phyloP scores from a whole-genome alignment of 1,140 invertebrate species.

The Spodoptera frugiperda region DNA sequence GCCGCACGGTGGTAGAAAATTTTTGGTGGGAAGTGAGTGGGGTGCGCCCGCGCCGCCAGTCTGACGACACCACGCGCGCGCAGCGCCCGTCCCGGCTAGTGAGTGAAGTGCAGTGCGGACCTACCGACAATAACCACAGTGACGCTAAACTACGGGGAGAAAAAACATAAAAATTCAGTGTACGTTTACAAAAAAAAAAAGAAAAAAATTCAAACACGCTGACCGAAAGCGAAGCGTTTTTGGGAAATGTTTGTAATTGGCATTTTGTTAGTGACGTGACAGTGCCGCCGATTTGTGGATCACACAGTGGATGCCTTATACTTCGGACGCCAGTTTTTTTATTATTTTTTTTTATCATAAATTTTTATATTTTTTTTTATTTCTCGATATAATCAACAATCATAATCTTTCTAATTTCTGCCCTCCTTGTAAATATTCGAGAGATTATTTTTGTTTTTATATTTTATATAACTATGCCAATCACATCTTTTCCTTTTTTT shows the following conservation, averaged over 20 bases:
- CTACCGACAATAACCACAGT: conserved; percentile 59
- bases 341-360: conserved; percentile 61
- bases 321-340: conserved; percentile 69
- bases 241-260: conserved; percentile 81
- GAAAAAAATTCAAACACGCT: conserved; percentile 56
- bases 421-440: conserved; percentile 73
- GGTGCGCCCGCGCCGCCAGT: conserved; percentile 82
- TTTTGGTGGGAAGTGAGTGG: conserved; percentile 83
- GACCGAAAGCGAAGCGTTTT: conserved; percentile 54
- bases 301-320: conserved; percentile 65
- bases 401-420: conserved; percentile 50
- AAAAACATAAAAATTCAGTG: conserved; percentile 79
- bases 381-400: conserved; percentile 56
- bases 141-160: conserved; percentile 56
- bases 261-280: conserved; percentile 83
- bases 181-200: conserved; percentile 68
- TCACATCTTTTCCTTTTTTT: conserved; percentile 75
- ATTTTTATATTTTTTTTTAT: conserved; percentile 39
- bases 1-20: conserved; percentile 77
- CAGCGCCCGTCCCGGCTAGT: conserved; percentile 66
- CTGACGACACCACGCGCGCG: conserved; percentile 72
- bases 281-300: conserved; percentile 66
- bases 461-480: conserved; percentile 80
- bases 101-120: conserved; percentile 69
- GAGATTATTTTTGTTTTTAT: conserved; percentile 65